Percentiles rank a stretch among this genome's conserved stretches.
Conservation (phyloP, 2,113 vertebrate genomes). For the Tragelaphus buxtoni region DNA sequence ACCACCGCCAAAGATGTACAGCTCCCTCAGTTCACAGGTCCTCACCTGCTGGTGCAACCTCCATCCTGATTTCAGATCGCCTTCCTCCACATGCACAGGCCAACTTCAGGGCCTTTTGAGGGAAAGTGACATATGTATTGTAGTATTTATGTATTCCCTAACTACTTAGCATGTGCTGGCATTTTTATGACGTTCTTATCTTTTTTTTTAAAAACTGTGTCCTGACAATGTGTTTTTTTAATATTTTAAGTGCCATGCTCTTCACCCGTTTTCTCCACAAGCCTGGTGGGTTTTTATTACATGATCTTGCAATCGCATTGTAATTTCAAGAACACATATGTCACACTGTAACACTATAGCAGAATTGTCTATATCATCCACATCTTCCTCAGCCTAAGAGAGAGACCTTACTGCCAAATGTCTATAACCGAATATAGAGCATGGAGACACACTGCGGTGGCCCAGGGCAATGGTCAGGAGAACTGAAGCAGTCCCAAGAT, state of each 20-base stretch:
- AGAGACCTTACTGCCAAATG: background rate
- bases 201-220: background rate
- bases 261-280: background rate
- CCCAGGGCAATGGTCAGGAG: background rate
- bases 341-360: background rate
- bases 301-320: background rate
- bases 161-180: background rate
- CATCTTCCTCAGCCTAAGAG: background rate
- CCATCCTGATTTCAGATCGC: background rate
- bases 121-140: background rate
- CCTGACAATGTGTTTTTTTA: background rate
- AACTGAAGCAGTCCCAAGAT: background rate
- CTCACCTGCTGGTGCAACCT: background rate
- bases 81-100: background rate
- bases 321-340: slow-evolving; percentile 8
- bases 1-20: no score
- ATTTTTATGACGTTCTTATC: background rate
- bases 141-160: background rate
- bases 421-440: background rate
- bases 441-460: background rate
- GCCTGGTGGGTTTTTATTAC: background rate
- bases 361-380: background rate
- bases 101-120: background rate
- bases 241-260: background rate
- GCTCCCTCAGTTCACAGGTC: background rate